A percentile compares a stretch with the other conserved stretches of the same genome.
Conservation (phyloP, 1,140 invertebrate species). For the Drosophila aff. region DNA sequence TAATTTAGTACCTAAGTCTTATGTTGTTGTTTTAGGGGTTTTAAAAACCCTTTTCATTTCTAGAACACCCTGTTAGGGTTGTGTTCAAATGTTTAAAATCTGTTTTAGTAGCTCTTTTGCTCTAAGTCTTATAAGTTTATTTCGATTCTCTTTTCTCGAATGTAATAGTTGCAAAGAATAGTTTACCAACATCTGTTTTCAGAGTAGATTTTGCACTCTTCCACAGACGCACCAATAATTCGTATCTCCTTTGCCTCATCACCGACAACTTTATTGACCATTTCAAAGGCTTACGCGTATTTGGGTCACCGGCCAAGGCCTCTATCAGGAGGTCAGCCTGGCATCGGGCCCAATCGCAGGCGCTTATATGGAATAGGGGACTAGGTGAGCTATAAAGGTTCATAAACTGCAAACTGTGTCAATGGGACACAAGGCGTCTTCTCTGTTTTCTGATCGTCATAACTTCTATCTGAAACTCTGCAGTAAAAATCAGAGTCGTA, state of each 20-base stretch:
- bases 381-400: conserved; percentile 35
- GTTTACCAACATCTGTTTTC: background rate
- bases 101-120: background rate
- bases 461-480: conserved; percentile 28
- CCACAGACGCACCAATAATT: background rate
- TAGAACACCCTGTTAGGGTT: background rate
- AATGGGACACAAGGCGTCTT: conserved; percentile 41
- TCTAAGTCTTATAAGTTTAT: background rate
- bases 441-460: conserved; percentile 44
- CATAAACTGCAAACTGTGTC: conserved; percentile 61
- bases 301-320: conserved; percentile 37
- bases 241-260: background rate
- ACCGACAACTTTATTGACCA: conserved; percentile 18
- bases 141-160: background rate
- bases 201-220: background rate
- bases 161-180: background rate
- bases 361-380: conserved; percentile 17
- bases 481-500: conserved; percentile 67
- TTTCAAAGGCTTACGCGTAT: conserved; percentile 33
- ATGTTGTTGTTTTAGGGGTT: background rate
- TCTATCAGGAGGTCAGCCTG: conserved; percentile 38
- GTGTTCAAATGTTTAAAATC: background rate
- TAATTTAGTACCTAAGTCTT: too few relatives aligned
- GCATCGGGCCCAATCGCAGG: conserved; percentile 22
- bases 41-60: background rate